phyloP scores from a whole-genome alignment of 1,140 invertebrate genomes.

The Hypsibius dujardini region DNA sequence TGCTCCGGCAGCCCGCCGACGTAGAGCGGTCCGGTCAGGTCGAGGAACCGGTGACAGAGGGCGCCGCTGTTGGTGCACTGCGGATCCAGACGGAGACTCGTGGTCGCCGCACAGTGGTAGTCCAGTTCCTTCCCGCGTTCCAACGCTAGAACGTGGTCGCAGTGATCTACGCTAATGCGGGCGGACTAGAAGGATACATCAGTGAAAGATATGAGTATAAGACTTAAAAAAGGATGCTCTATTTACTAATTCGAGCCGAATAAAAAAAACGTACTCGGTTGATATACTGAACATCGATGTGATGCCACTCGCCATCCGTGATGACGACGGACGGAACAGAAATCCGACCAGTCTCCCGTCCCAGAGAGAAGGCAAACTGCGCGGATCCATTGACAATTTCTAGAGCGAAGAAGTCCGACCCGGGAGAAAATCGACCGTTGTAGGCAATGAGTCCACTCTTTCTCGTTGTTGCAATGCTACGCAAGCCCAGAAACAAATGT shows the following conservation, averaged over 20 bases:
- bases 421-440: slow-evolving; percentile 84
- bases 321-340: slow-evolving; percentile 50
- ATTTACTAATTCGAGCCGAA: slow-evolving; percentile 1
- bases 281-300: slow-evolving; percentile 64
- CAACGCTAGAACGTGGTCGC: slow-evolving; percentile 63
- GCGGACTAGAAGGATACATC: slow-evolving; percentile 46
- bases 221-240: slow-evolving; percentile 13
- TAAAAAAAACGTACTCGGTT: slow-evolving; percentile 47
- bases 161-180: slow-evolving; percentile 68
- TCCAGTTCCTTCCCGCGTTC: slow-evolving; percentile 53
- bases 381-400: slow-evolving; percentile 57
- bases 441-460: slow-evolving; percentile 70
- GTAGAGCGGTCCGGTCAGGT: slow-evolving; percentile 82
- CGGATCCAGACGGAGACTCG: slow-evolving; percentile 32
- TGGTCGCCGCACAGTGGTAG: slow-evolving; percentile 65
- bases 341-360: slow-evolving; percentile 41
- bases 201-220: slow-evolving; percentile 12
- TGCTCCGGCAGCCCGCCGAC: slow-evolving; percentile 74
- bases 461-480: slow-evolving; percentile 65
- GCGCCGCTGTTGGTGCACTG: slow-evolving; percentile 69
- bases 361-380: slow-evolving; percentile 74
- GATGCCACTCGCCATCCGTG: slow-evolving; percentile 80
- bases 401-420: slow-evolving; percentile 80
- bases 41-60: slow-evolving; percentile 80
- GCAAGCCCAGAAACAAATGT: neutral